phyloP scores from a whole-genome alignment of 2,113 vertebrate species.

The Conger conger region DNA sequence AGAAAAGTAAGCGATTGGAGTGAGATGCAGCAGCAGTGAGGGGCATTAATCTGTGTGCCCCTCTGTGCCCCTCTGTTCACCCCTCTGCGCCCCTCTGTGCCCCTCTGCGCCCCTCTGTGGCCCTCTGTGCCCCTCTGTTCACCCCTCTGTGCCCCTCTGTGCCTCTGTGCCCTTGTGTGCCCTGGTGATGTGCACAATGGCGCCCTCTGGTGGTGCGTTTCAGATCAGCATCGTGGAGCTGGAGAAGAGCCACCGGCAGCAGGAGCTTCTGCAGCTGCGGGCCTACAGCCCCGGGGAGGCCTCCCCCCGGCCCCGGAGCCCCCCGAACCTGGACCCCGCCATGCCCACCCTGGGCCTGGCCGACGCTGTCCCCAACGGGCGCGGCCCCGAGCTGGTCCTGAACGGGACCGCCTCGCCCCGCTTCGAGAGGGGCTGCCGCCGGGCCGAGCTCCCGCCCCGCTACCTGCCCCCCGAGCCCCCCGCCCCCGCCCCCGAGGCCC shows the following conservation, averaged over 20 bases:
- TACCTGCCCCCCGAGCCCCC: constrained; percentile 88
- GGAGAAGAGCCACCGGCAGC: constrained; percentile 93
- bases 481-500: constrained; percentile 72
- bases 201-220: constrained; percentile 53
- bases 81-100: too few species aligned
- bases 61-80: too few species aligned
- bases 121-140: too few species aligned
- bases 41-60: too few species aligned
- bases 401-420: constrained; percentile 78
- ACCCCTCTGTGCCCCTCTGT: too few species aligned
- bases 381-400: constrained; percentile 84
- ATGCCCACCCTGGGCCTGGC: constrained; percentile 71
- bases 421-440: constrained; percentile 76
- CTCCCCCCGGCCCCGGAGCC: constrained; percentile 73
- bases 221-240: constrained; percentile 98
- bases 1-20: too few species aligned
- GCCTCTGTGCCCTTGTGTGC: too few species aligned
- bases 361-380: constrained; percentile 68
- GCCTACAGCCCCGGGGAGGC: constrained; percentile 85
- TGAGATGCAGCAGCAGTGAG: too few species aligned
- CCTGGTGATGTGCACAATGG: constrained; percentile 26
- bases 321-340: constrained; percentile 64
- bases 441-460: constrained; percentile 83
- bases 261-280: constrained; percentile 93
- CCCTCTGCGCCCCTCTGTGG: too few species aligned